Evolutionary conservation across 2,888 invertebrate species (phyloP).

Genomic region (Lepidocyrtinus sp.): DNA sequence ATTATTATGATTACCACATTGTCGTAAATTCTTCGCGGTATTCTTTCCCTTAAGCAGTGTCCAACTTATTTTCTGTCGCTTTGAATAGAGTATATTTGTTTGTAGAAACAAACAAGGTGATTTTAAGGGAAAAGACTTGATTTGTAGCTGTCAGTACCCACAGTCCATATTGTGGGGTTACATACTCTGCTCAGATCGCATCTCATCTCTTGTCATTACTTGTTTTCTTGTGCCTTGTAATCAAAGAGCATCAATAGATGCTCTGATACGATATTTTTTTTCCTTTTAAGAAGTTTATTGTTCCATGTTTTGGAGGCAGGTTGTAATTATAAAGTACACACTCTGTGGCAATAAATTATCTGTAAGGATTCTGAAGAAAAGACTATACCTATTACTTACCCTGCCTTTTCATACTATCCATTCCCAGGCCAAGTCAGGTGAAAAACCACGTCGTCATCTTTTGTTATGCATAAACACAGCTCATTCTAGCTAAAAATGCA

Average conservation of each 20-base stretch:
- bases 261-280: conserved; percentile 12
- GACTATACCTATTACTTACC: conserved; percentile 14
- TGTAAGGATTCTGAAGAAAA: conserved; percentile 23
- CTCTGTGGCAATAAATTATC: conserved; percentile 50
- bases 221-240: conserved; percentile 35
- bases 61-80: neutral
- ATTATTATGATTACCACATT: conserved; percentile 13
- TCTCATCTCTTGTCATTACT: neutral
- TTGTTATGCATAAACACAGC: conserved; percentile 8
- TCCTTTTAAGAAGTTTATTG: conserved; percentile 40
- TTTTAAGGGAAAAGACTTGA: conserved; percentile 14
- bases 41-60: too few relatives aligned
- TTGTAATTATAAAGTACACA: conserved; percentile 54
- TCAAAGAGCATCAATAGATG: conserved; percentile 34
- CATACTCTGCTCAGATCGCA: too few relatives aligned
- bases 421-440: conserved; percentile 44
- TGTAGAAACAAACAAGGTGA: conserved; percentile 7
- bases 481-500: conserved; percentile 17
- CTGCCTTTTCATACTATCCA: conserved; percentile 20
- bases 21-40: conserved; percentile 6
- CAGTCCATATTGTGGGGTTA: neutral
- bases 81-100: neutral
- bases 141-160: conserved; percentile 5
- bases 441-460: conserved; percentile 38
- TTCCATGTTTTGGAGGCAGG: conserved; percentile 55